Percentiles rank a stretch among this genome's conserved stretches.
phyloP scores from a whole-genome alignment of 2,113 vertebrate species.

The Synchiropus splendidus region DNA sequence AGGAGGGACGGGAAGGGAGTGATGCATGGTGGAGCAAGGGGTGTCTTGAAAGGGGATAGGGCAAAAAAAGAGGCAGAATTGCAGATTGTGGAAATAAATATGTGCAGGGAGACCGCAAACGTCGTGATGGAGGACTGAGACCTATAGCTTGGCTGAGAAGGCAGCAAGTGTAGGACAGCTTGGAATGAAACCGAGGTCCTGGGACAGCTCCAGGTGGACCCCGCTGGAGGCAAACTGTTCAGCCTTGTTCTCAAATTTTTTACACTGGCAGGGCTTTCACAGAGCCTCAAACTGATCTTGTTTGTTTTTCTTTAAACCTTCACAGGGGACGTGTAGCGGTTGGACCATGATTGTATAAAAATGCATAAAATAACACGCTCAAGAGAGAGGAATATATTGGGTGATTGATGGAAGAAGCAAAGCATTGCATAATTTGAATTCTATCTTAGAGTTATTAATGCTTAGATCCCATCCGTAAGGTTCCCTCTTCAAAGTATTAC shows the following conservation, averaged over 20 bases:
- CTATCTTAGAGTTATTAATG: conserved; percentile 40
- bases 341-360: too few species aligned
- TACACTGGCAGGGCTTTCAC: conserved; percentile 43
- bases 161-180: conserved; percentile 28
- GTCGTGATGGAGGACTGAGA: conserved; percentile 34
- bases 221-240: conserved; percentile 52
- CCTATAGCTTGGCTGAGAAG: conserved; percentile 37
- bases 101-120: conserved; percentile 10
- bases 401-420: conserved; percentile 37
- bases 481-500: too few species aligned
- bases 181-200: conserved; percentile 15
- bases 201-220: conserved; percentile 45
- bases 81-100: conserved; percentile 35
- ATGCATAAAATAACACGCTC: conserved; percentile 17
- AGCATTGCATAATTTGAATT: conserved; percentile 43
- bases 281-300: neutral
- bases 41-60: neutral
- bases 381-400: conserved; percentile 37
- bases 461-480: conserved; percentile 27
- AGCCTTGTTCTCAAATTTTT: conserved; percentile 46
- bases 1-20: conserved; percentile 14
- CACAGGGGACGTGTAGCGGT: too few species aligned
- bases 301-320: conserved; percentile 3
- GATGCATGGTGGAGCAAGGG: neutral
- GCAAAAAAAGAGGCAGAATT: conserved; percentile 22